Evolutionary conservation across 2,797 vertebrate genomes (phyloP), one percentile per base, ranked within the genome.

Genomic region (Macropus fuliginosus): DNA sequence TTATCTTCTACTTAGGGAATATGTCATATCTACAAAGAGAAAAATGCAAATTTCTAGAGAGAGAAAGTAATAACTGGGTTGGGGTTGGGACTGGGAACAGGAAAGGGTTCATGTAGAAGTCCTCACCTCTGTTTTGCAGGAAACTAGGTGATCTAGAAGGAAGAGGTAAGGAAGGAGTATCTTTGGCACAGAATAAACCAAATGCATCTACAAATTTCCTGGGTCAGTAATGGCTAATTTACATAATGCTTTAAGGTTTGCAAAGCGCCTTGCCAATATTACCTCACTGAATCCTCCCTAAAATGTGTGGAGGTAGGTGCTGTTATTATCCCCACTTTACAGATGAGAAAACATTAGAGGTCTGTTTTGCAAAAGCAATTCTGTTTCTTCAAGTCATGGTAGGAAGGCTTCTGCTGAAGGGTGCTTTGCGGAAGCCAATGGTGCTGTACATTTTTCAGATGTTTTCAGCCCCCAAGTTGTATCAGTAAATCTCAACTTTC

Each of bases 331-430:
- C n/a, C 66, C 66, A 40, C n/a, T 74, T 74, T 74, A 74, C 8
- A 81, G n/a, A 81, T 81, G 40, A 81, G 74, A 10, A 81, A 81
- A 81, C 34, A 54, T 92, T 89, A 50, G 50, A 89, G 74, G 46
- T 21, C n/a, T 93, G 11, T 95, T 94, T 57, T 94, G 87, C 56
- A 92, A 46, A 81, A 55, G 27, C 59, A 91, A 81, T 3, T 12
- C 50, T 56, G 91, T 57, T 95, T 52, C 50, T 94, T 74, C n/a
- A 91, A 81, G 14, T 93, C n/a, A 46, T 92, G 74, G 94, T 54
- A 56, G 92, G 50, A 13, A 56, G 50, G 74, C 1, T 54, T 56
- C 56, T 95, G 66, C 12, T 66, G 90, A 95, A 93, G 62, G 66
- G 14, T 94, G 87, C 62, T 55, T 92, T 57, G 8, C 46, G 28